Evolutionary conservation across 2,888 invertebrate genomes (phyloP).

Genomic region (Platynereis dumerilii): DNA sequence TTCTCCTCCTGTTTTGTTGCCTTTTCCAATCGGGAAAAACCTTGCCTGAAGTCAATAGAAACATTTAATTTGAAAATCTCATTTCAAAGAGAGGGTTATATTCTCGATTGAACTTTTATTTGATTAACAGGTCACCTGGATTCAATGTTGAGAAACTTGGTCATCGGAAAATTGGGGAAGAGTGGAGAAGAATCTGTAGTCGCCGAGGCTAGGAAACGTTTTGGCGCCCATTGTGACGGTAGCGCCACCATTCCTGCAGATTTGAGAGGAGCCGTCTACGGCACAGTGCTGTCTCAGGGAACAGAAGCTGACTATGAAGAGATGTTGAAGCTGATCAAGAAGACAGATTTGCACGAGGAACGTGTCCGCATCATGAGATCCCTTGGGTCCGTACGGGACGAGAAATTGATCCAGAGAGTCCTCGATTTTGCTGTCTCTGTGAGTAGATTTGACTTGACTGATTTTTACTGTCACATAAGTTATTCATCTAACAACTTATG

Average conservation of each 20-base stretch:
- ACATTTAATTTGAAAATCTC: too few relatives aligned
- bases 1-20: too few relatives aligned
- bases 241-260: slow-evolving; percentile 79
- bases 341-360: slow-evolving; percentile 89
- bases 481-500: too few relatives aligned
- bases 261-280: slow-evolving; percentile 82
- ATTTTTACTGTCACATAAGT: background rate
- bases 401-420: slow-evolving; percentile 75
- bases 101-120: too few relatives aligned
- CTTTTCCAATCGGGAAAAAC: too few relatives aligned
- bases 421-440: slow-evolving; percentile 66
- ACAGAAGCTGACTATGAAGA: slow-evolving; percentile 76
- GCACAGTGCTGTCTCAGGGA: slow-evolving; percentile 78
- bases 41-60: too few relatives aligned
- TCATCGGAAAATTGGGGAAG: slow-evolving; percentile 81
- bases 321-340: slow-evolving; percentile 72
- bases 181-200: slow-evolving; percentile 81
- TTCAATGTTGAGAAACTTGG: slow-evolving; percentile 83
- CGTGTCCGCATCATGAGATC: slow-evolving; percentile 87
- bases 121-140: slow-evolving; percentile 80
- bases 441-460: slow-evolving; percentile 64
- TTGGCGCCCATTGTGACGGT: slow-evolving; percentile 69
- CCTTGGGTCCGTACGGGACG: slow-evolving; percentile 80
- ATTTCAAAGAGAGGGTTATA: too few relatives aligned
- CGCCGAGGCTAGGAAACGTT: slow-evolving; percentile 77